These are phyloP conservation scores for Orthosia gothica DNA, from an alignment of 2,888 invertebrate species.

Conservation along the genomic window DNA sequence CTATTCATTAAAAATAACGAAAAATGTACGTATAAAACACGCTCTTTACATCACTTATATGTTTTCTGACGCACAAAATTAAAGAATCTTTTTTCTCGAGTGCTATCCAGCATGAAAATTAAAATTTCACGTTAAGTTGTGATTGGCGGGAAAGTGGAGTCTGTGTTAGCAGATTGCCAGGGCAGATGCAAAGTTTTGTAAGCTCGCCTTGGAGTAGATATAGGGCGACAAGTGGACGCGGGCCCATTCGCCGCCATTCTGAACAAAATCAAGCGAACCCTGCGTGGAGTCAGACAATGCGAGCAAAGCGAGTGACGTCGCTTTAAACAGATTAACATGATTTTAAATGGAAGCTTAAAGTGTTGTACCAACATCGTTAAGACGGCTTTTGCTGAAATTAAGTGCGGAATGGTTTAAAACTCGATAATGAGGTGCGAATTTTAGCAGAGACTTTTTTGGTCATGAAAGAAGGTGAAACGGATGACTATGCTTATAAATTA, in stretches of 20 bases:
- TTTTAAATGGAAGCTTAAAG: slow-evolving; percentile 27
- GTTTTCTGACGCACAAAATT: slow-evolving; percentile 51
- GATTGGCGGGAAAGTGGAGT: slow-evolving; percentile 67
- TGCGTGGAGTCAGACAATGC: slow-evolving; percentile 45
- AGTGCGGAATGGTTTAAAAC: no score
- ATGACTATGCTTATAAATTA: background rate
- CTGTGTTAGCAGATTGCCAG: background rate
- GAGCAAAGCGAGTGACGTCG: slow-evolving; percentile 29
- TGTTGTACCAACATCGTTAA: no score
- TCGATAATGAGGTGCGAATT: background rate
- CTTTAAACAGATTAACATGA: slow-evolving; percentile 35
- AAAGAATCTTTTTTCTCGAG: slow-evolving; percentile 34
- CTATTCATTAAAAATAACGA: slow-evolving; percentile 17
- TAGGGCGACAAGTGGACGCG: slow-evolving; percentile 46
- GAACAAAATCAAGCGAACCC: slow-evolving; percentile 49
- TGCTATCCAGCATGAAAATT: slow-evolving; percentile 66
- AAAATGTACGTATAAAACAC: slow-evolving; percentile 5
- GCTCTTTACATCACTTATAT: slow-evolving; percentile 25
- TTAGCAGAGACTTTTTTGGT: background rate
- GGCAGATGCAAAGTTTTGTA: slow-evolving; percentile 64
- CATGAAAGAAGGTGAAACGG: background rate
- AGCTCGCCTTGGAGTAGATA: slow-evolving; percentile 54
- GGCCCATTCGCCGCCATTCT: slow-evolving; percentile 43
- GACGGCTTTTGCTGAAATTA: no score
- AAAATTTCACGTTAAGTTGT: slow-evolving; percentile 71